Conservation (phyloP, 2,113 vertebrate species). For the Eublepharis macularius region DNA sequence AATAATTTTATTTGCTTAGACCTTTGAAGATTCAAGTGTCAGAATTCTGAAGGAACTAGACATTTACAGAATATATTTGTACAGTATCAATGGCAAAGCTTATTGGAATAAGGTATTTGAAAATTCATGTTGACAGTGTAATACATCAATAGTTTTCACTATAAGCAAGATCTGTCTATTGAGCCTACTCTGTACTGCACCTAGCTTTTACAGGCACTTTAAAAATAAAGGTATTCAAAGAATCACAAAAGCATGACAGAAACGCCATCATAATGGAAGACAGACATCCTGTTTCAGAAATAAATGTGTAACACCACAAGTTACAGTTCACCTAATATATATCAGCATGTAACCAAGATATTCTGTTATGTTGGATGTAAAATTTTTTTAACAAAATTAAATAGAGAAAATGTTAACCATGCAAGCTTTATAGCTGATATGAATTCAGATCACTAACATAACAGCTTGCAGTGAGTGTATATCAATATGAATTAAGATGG, state of each 20-base stretch:
- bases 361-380: neutral
- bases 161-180: neutral
- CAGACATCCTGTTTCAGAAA: neutral
- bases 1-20: neutral
- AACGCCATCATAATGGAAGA: neutral
- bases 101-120: neutral
- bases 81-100: fast-evolving
- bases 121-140: neutral
- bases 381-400: neutral
- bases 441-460: neutral
- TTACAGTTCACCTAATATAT: neutral
- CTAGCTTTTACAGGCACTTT: too few species aligned
- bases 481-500: neutral
- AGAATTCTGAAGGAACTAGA: neutral
- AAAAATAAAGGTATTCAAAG: neutral
- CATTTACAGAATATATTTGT: neutral
- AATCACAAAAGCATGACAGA: neutral
- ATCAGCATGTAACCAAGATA: neutral
- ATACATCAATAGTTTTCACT: neutral
- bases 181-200: neutral
- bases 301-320: neutral
- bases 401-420: neutral
- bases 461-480: neutral
- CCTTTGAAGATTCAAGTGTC: neutral
- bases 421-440: neutral